Percentiles rank a stretch among this genome's conserved stretches.
These are phyloP conservation scores for Seira musarum DNA, from an alignment of 2,888 invertebrate species.

Conservation along the genomic window DNA sequence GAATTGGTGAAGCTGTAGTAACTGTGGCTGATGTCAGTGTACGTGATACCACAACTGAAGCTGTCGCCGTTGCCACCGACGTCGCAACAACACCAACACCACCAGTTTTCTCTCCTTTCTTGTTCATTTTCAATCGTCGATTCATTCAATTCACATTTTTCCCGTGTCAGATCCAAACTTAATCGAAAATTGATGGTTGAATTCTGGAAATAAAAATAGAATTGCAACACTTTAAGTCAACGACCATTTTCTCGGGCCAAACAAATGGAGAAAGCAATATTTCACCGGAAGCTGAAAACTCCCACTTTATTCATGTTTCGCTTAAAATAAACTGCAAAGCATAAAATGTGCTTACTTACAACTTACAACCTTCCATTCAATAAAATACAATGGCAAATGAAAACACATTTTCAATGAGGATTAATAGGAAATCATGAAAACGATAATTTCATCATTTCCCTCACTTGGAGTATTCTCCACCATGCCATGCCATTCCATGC, in stretches of 20 bases:
- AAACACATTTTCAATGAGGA: no score
- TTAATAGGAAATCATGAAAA: no score
- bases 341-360: no score
- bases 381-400: no score
- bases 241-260: neutral
- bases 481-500: no score
- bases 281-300: neutral
- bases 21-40: neutral
- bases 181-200: neutral
- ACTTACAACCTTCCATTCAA: no score
- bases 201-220: neutral
- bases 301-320: no score
- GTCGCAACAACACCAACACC: neutral
- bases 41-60: constrained; percentile 30
- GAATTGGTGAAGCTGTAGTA: constrained; percentile 12
- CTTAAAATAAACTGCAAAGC: no score
- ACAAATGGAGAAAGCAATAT: neutral
- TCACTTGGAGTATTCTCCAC: no score
- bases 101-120: constrained; percentile 9
- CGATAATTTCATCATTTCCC: no score
- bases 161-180: neutral
- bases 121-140: constrained; percentile 48
- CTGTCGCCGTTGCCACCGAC: constrained; percentile 18
- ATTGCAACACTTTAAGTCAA: neutral
- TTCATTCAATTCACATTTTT: neutral